phyloP scores from a whole-genome alignment of 2,888 invertebrate genomes.

The Monoplex corrugatus region DNA sequence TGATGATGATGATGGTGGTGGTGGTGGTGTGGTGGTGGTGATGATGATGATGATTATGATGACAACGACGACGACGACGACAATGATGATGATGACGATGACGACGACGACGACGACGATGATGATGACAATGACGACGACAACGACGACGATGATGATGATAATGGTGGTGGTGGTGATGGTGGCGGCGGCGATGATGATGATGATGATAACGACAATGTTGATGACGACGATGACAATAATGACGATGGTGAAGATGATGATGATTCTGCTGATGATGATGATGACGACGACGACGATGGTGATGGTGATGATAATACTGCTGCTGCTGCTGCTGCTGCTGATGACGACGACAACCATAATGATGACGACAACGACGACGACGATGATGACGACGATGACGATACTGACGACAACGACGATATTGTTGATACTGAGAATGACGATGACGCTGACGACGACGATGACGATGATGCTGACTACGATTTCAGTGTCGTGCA shows the following conservation, averaged over 20 bases:
- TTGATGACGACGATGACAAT: too few species aligned
- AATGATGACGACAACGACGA: not conserved
- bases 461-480: not conserved
- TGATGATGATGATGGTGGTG: not conserved
- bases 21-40: not conserved
- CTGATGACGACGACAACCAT: not conserved
- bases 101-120: conserved; percentile 37
- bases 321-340: too few species aligned
- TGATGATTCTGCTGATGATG: too few species aligned
- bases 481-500: not conserved
- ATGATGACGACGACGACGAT: too few species aligned
- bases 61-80: conserved; percentile 4
- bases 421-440: not conserved
- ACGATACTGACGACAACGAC: not conserved
- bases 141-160: conserved; percentile 21
- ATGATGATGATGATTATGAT: conserved; percentile 2
- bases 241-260: too few species aligned
- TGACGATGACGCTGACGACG: not conserved
- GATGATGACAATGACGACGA: conserved; percentile 33
- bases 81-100: conserved; percentile 14
- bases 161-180: too few species aligned
- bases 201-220: not conserved
- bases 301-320: too few species aligned
- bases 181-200: too few species aligned
- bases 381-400: not conserved